Evolutionary conservation across 2,113 vertebrate genomes (phyloP).

Genomic region (Pedionomus torquatus): DNA sequence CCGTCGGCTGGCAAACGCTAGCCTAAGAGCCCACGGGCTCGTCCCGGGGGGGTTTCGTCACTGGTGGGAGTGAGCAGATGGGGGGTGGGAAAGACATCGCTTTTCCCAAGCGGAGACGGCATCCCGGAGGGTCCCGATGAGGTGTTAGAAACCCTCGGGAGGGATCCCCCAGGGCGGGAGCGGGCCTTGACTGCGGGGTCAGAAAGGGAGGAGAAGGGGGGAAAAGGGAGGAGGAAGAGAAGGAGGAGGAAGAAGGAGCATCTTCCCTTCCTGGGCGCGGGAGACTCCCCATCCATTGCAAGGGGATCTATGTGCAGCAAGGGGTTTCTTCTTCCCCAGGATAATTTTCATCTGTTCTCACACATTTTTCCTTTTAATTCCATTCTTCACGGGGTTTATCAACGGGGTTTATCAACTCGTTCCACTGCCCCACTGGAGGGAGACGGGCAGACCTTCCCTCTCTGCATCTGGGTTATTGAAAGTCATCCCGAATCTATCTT

Average conservation of each 20-base stretch:
- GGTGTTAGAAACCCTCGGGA: background rate
- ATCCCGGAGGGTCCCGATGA: background rate
- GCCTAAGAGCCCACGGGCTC: background rate
- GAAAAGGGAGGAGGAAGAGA: background rate
- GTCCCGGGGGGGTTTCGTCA: background rate
- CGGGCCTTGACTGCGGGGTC: background rate
- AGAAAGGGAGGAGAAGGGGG: background rate
- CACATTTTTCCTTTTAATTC: background rate
- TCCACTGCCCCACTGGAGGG: background rate
- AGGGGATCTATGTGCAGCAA: background rate
- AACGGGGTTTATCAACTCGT: background rate
- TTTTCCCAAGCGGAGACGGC: background rate
- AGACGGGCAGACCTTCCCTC: background rate
- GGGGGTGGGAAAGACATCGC: background rate
- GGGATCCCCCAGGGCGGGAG: background rate
- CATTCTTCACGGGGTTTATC: background rate
- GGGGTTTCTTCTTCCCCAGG: background rate
- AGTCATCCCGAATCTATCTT: background rate
- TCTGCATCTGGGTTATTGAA: background rate
- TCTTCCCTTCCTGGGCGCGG: background rate
- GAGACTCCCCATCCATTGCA: too few species aligned
- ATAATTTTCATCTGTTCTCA: background rate
- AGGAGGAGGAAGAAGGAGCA: background rate
- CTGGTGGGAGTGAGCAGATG: fast-evolving
- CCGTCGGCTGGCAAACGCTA: background rate